Percentiles rank a stretch among this genome's conserved stretches.
Evolutionary conservation across 2,797 vertebrate species (phyloP).

Genomic region (Lophius americanus): DNA sequence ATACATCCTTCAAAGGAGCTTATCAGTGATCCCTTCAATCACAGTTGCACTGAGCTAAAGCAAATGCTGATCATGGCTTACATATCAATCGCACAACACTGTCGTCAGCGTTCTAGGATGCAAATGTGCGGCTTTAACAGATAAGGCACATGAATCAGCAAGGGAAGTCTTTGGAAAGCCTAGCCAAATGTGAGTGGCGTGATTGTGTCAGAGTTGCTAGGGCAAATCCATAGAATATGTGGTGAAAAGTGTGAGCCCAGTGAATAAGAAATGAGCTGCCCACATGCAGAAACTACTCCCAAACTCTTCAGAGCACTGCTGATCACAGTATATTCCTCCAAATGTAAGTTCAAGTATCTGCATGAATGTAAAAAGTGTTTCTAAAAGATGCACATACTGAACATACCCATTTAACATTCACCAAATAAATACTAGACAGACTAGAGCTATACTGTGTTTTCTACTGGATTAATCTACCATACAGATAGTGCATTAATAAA

Average conservation of each 20-base stretch:
- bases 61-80: slow-evolving; percentile 55
- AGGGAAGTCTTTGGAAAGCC: slow-evolving; percentile 24
- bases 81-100: slow-evolving; percentile 43
- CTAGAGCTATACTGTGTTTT: slow-evolving; percentile 2
- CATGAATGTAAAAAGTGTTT: slow-evolving; percentile 32
- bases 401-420: slow-evolving; percentile 39
- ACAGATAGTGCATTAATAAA: slow-evolving; percentile 28
- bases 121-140: slow-evolving; percentile 42
- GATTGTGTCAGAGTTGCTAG: slow-evolving; percentile 12
- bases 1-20: slow-evolving; percentile 47
- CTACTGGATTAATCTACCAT: background rate
- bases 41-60: slow-evolving; percentile 40
- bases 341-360: slow-evolving; percentile 18
- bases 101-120: slow-evolving; percentile 46
- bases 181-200: slow-evolving; percentile 33
- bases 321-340: slow-evolving; percentile 16
- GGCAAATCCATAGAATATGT: slow-evolving; percentile 7
- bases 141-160: slow-evolving; percentile 48
- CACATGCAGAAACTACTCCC: slow-evolving; percentile 5
- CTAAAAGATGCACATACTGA: slow-evolving; percentile 10
- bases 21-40: slow-evolving; percentile 61
- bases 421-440: slow-evolving; percentile 33
- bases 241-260: slow-evolving; percentile 14
- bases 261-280: slow-evolving; percentile 6
- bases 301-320: slow-evolving; percentile 11